Evolutionary conservation across 2,113 vertebrate species (phyloP).

Genomic region (Physeter macrocephalus): DNA sequence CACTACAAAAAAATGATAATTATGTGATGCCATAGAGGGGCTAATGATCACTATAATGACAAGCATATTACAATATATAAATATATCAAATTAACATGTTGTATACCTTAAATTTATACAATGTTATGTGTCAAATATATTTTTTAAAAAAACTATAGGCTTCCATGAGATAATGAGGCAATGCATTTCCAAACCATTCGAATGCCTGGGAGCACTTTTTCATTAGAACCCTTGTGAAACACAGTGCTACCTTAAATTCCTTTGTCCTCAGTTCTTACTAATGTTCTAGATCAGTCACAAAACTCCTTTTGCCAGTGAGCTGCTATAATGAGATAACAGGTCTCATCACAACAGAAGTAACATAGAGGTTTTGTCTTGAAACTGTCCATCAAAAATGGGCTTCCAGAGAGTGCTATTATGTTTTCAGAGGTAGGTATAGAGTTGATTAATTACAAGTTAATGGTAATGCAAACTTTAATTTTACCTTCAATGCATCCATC

Average conservation of each 20-base stretch:
- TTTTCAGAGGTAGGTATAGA: background rate
- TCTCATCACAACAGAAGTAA: constrained; percentile 45
- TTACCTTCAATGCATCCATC: constrained; percentile 19
- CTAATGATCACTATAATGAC: background rate
- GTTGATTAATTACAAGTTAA: constrained; percentile 56
- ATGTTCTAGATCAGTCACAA: background rate
- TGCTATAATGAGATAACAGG: background rate
- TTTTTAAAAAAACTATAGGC: background rate
- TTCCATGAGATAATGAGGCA: background rate
- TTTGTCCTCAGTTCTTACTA: background rate
- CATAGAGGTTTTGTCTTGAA: background rate
- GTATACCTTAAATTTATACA: background rate
- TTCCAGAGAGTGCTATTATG: background rate
- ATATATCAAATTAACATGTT: background rate
- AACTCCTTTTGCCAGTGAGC: constrained; percentile 30
- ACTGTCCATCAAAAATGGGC: background rate
- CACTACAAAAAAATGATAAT: background rate
- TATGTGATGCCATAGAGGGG: background rate
- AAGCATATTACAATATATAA: background rate
- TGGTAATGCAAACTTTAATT: constrained; percentile 13
- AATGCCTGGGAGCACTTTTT: background rate
- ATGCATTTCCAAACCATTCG: background rate
- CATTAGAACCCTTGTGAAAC: constrained; percentile 29
- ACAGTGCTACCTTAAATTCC: background rate
- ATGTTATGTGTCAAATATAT: background rate